Evolutionary conservation across 1,140 invertebrate species (phyloP).

Genomic region (Elymnias hypermnestra): DNA sequence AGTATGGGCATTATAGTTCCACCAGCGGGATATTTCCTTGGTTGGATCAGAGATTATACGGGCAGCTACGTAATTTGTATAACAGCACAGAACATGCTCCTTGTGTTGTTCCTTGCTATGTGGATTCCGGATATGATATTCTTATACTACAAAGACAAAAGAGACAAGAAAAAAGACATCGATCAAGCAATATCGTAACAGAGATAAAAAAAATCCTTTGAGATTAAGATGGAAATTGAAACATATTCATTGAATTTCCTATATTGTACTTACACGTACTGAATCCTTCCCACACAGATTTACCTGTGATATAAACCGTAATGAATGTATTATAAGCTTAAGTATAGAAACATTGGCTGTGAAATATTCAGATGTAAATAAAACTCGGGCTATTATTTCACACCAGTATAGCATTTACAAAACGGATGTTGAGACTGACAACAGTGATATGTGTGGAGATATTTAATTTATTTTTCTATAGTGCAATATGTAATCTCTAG

Average conservation of each 20-base stretch:
- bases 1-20: constrained; percentile 82
- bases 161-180: constrained; percentile 30
- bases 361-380: constrained; percentile 12
- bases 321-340: constrained; percentile 2
- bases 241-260: neutral
- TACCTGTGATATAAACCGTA: constrained; percentile 9
- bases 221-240: neutral
- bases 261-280: constrained; percentile 3
- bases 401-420: constrained; percentile 25
- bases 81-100: constrained; percentile 77
- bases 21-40: constrained; percentile 80
- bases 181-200: constrained; percentile 30
- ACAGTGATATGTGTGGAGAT: constrained; percentile 7
- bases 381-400: constrained; percentile 2
- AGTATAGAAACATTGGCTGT: constrained; percentile 18
- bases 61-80: constrained; percentile 79
- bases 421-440: constrained; percentile 19
- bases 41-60: constrained; percentile 80
- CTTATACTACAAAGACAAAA: constrained; percentile 39
- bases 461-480: constrained; percentile 7
- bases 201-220: neutral
- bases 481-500: constrained; percentile 31
- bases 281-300: constrained; percentile 8
- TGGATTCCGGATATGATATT: constrained; percentile 78
- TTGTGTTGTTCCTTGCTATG: constrained; percentile 74